Percentiles rank a stretch among this genome's conserved stretches.
Conservation (phyloP, 2,113 vertebrate genomes). For the Petroica traversi region DNA sequence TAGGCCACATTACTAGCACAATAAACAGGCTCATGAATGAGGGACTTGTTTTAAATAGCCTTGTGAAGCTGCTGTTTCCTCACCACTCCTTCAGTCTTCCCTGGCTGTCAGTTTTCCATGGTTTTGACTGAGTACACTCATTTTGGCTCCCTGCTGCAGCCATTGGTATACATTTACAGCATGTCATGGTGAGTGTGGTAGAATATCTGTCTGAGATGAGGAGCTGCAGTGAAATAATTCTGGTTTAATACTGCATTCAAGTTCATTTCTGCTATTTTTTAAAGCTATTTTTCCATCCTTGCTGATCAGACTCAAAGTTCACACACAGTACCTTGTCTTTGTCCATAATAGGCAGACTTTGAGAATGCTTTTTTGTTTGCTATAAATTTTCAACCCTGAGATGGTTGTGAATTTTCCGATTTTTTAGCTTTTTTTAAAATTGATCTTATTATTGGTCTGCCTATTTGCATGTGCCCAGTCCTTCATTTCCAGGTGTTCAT, state of each 20-base stretch:
- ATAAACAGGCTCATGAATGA: not conserved
- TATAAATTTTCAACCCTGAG: not conserved
- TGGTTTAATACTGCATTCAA: not conserved
- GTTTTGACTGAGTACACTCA: not conserved
- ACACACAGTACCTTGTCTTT: not conserved
- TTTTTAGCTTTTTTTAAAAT: not conserved
- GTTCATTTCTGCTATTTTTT: not conserved
- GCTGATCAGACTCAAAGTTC: not conserved
- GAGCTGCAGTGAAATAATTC: not conserved
- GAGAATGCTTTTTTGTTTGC: not conserved
- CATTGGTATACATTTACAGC: not conserved
- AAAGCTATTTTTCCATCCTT: not conserved
- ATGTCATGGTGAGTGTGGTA: not conserved
- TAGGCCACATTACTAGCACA: not conserved
- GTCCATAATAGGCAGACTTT: not conserved
- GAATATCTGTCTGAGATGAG: not conserved
- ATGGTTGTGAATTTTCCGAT: not conserved
- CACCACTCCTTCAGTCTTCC: not conserved
- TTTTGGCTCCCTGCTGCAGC: not conserved
- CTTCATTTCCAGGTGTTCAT: slow-evolving; percentile 18
- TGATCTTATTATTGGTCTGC: not conserved
- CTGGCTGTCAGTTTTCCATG: not conserved
- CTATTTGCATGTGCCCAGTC: not conserved
- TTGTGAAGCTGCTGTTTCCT: not conserved
- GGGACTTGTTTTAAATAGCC: not conserved